phyloP scores from a whole-genome alignment of 2,797 vertebrate species.

The Thalassophryne amazonica region DNA sequence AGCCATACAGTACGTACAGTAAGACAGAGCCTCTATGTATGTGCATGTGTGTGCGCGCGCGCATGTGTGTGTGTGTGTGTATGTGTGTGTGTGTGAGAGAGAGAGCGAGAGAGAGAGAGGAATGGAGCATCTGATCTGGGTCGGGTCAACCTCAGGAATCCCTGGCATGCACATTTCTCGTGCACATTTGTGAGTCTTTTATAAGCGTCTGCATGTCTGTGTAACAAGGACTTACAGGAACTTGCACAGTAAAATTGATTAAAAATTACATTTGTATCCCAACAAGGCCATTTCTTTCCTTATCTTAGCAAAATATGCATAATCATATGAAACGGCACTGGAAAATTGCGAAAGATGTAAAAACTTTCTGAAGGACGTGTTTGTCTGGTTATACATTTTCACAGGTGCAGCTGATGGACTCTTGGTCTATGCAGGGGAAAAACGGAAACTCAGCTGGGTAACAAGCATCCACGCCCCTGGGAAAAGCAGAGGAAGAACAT shows the following conservation, averaged over 20 bases:
- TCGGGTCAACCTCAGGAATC: slow-evolving; percentile 65
- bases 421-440: slow-evolving; percentile 2
- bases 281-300: not conserved
- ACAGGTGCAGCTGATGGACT: not conserved
- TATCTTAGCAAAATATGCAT: not conserved
- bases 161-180: slow-evolving; percentile 46
- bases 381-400: not conserved
- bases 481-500: slow-evolving; percentile 55
- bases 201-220: slow-evolving; percentile 1
- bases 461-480: slow-evolving; percentile 19
- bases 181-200: slow-evolving; percentile 22
- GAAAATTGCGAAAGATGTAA: not conserved
- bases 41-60: not conserved
- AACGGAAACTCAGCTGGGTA: slow-evolving; percentile 14
- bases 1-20: slow-evolving; percentile 22
- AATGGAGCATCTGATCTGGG: slow-evolving; percentile 56
- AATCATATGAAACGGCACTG: not conserved
- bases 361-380: not conserved
- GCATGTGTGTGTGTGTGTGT: slow-evolving; percentile 14
- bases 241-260: not conserved
- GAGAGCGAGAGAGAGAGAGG: no score
- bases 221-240: slow-evolving; percentile 1
- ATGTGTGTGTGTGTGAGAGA: slow-evolving; percentile 9
- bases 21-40: slow-evolving; percentile 26
- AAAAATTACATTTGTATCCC: not conserved